phyloP scores from a whole-genome alignment of 2,888 invertebrate genomes.

The Macrophya alboannulata region DNA sequence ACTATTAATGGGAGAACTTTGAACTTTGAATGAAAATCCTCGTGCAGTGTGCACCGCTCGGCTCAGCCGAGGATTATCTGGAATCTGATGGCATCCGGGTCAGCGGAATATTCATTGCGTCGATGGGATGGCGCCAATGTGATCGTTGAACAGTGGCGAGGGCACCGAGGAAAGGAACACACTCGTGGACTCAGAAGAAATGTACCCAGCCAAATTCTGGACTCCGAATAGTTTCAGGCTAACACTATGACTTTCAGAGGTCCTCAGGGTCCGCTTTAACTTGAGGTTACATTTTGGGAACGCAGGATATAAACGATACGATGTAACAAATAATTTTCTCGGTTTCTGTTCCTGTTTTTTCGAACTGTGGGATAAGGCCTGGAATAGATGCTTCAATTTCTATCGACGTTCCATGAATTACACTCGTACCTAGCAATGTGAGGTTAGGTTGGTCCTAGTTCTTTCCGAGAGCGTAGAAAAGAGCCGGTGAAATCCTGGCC shows the following conservation, averaged over 20 bases:
- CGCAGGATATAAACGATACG: not conserved
- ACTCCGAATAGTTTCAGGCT: slow-evolving; percentile 6
- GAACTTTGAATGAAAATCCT: slow-evolving; percentile 47
- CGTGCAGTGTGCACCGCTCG: not conserved
- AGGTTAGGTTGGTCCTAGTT: not conserved
- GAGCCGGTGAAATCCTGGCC: not conserved
- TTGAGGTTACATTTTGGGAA: not conserved
- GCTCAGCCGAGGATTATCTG: slow-evolving; percentile 20
- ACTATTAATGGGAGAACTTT: slow-evolving; percentile 54
- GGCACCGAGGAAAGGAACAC: not conserved
- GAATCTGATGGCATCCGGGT: slow-evolving; percentile 38
- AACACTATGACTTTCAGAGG: not conserved
- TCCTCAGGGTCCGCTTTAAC: not conserved
- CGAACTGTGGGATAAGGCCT: not conserved
- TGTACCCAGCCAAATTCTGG: not conserved
- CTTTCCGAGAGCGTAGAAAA: not conserved
- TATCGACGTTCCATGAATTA: not conserved
- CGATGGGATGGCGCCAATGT: slow-evolving; percentile 7
- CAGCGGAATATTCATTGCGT: slow-evolving; percentile 40
- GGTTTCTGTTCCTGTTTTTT: not conserved
- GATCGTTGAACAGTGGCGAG: slow-evolving; percentile 16
- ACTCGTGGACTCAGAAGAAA: not conserved
- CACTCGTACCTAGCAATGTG: not conserved
- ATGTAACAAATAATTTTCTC: not conserved
- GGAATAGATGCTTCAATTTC: slow-evolving; percentile 12